Evolutionary conservation across 2,113 vertebrate species (phyloP), one percentile per base, ranked within the genome.

Genomic region (Phalacrocorax carbo): DNA sequence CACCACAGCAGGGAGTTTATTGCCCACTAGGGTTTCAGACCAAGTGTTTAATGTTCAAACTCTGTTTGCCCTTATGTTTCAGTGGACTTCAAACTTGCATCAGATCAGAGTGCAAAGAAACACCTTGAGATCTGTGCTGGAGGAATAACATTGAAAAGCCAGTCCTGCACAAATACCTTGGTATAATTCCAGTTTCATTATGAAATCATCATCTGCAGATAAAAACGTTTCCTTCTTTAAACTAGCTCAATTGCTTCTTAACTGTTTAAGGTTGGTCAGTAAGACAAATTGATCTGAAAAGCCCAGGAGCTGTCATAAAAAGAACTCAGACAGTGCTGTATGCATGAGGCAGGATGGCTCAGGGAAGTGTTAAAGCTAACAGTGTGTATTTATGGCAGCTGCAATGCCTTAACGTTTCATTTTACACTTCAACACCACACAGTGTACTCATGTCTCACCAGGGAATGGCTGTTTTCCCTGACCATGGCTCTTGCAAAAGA

Each of bases 221-320:
- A 82, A 94, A 97, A 97, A 94, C 62, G 69, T 75, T 89, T 94
- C 78, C 77, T 90, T 94, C 80, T 61, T 86, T 91, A 86, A 97
- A 88, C 86, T 69, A 96, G 68, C 89, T 91, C 95, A 89, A 93
- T 96, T 88, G 94, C 94, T 95, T 95, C 83, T 64, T 91, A 95
- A 95, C 91, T 69, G 73, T 83, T 96, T 94, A 92, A 96, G 44
- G 77, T 40, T 95, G 95, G 93, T 92, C 96, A 96, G 91, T 75
- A 96, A 95, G 96, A 97, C 80, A 96, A 97, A 97, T 92, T 79
- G 92, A 95, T 95, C 88, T 92, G 65, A 92, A 95, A 95, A 86
- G 91, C 87, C 82, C 94, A 95, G 82, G 27, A 93, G 91, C 68
- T 84, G 90, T 86, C 82, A 93, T 95, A 95, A 96, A 97, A 90